These are phyloP conservation scores for Acrossocheilus fasciatus DNA, from an alignment of 2,797 vertebrate species.

Conservation along the genomic window DNA sequence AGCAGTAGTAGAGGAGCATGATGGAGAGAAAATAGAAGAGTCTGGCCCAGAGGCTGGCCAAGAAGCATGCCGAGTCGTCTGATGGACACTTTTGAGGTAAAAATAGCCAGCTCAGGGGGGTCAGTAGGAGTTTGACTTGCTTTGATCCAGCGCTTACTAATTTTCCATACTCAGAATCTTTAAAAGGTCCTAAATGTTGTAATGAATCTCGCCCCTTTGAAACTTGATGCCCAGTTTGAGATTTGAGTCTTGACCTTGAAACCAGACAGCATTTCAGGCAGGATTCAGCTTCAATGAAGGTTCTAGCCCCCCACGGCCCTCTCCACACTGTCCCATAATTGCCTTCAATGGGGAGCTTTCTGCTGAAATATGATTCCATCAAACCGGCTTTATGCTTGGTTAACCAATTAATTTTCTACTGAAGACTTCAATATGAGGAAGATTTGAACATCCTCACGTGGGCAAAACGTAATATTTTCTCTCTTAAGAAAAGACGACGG, in stretches of 20 bases:
- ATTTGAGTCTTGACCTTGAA: conserved; percentile 22
- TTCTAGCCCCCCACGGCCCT: not conserved
- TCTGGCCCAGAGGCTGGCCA: not conserved
- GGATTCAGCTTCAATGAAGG: not conserved
- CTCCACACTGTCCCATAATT: conserved; percentile 27
- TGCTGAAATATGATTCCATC: conserved; percentile 34
- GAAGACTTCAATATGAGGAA: conserved; percentile 20
- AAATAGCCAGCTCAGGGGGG: conserved; percentile 20
- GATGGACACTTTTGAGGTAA: conserved; percentile 44
- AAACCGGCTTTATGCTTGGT: conserved; percentile 40
- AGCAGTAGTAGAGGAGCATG: conserved; percentile 21
- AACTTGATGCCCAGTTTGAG: conserved; percentile 1
- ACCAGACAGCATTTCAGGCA: not conserved
- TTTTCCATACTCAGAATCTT: not conserved
- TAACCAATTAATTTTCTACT: conserved; percentile 43
- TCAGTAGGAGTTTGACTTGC: conserved; percentile 35
- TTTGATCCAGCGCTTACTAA: conserved; percentile 20
- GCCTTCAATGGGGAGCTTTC: conserved; percentile 41
- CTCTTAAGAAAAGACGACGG: not conserved
- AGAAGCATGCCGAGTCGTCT: conserved; percentile 13
- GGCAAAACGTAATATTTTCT: conserved; percentile 19
- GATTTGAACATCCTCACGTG: conserved; percentile 16
- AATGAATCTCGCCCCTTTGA: not conserved
- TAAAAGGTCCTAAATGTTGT: conserved; percentile 27
- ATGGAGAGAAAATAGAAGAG: conserved; percentile 36